Percentiles rank a stretch among this genome's conserved stretches.
These are phyloP conservation scores for Cephalopterus ornatus DNA, from an alignment of 2,113 vertebrate species.

Conservation along the genomic window DNA sequence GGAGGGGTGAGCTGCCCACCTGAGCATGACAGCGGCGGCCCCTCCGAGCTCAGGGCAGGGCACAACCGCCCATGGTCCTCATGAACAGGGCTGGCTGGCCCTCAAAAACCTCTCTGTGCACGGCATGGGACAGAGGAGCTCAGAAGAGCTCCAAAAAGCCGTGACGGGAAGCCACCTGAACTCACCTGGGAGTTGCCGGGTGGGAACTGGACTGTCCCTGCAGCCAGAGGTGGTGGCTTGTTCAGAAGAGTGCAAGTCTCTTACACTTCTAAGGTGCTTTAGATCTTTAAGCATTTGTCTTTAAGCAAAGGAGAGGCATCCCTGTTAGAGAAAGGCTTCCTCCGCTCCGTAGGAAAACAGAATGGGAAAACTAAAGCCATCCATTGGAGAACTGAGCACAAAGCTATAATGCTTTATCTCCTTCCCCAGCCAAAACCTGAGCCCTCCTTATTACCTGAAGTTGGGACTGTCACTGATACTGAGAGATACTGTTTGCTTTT, in stretches of 20 bases:
- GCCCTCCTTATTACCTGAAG: background rate
- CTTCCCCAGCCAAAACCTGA: background rate
- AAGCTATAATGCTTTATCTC: background rate
- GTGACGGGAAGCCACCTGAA: background rate
- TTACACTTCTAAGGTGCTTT: background rate
- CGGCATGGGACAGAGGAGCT: background rate
- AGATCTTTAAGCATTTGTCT: background rate
- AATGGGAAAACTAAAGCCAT: rapidly evolving
- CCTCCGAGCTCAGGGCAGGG: background rate
- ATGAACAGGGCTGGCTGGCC: rapidly evolving
- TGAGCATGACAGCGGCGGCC: background rate
- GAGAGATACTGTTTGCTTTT: conserved; percentile 37
- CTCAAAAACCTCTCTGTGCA: background rate
- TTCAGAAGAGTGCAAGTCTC: background rate
- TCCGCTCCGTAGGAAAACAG: background rate
- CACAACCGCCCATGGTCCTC: background rate
- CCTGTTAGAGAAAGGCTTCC: background rate
- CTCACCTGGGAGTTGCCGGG: background rate
- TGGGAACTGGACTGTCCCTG: background rate
- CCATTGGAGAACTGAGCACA: background rate
- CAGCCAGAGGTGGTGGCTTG: background rate
- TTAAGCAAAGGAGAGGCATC: background rate
- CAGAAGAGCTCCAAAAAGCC: background rate
- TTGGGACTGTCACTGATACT: background rate
- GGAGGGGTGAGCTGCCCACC: background rate